Conservation (phyloP, 2,797 vertebrate species). For the Morus bassanus region DNA sequence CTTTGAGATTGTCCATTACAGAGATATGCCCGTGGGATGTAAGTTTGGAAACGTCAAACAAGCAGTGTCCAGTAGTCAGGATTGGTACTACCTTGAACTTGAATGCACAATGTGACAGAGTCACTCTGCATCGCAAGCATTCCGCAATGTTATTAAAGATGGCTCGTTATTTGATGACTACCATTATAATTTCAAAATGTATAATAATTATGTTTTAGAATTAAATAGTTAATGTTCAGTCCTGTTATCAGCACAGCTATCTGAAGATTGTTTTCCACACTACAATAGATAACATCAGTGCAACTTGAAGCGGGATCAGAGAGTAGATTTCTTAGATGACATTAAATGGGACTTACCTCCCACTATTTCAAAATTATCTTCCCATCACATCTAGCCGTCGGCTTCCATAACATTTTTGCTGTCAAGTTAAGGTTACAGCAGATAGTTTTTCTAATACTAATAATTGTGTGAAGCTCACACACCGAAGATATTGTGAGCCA, state of each 20-base stretch:
- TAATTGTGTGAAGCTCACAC: not conserved
- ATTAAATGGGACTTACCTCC: not conserved
- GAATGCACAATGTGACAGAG: not conserved
- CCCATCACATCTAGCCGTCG: not conserved
- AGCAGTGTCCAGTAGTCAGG: not conserved
- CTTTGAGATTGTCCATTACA: not conserved
- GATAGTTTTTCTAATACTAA: not conserved
- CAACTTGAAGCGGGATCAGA: not conserved
- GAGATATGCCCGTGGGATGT: not conserved
- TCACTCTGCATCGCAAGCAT: not conserved
- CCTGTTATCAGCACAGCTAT: not conserved
- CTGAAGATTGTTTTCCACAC: not conserved
- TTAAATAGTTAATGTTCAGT: not conserved
- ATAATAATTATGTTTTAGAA: not conserved
- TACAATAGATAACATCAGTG: not conserved
- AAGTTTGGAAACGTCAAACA: not conserved
- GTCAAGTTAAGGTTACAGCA: not conserved
- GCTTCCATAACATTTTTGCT: not conserved
- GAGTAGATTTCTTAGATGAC: not conserved
- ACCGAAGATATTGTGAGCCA: not conserved
- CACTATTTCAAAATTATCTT: slow-evolving; percentile 13
- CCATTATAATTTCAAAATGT: not conserved
- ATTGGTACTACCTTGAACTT: not conserved
- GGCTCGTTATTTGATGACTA: not conserved
- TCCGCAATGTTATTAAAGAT: not conserved